phyloP scores from a whole-genome alignment of 2,797 vertebrate species.

The Anabacerthia variegaticeps region DNA sequence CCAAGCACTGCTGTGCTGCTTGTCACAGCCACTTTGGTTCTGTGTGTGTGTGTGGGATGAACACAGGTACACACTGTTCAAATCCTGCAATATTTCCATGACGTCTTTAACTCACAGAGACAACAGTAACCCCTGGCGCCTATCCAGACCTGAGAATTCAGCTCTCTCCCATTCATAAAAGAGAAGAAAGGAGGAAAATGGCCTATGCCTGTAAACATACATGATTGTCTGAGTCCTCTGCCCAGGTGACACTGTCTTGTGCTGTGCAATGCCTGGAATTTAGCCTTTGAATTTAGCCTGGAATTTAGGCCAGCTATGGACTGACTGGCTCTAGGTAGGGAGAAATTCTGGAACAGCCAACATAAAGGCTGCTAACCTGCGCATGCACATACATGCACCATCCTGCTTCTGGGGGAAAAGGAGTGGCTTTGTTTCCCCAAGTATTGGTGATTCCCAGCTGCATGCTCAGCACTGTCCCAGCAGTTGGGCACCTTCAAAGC shows the following conservation, averaged over 20 bases:
- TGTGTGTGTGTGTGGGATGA: fast-evolving
- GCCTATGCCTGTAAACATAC: neutral
- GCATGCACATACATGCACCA: neutral
- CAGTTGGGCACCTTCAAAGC: neutral
- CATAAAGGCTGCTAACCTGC: neutral
- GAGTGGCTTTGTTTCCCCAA: neutral
- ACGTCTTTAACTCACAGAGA: neutral
- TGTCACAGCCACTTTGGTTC: neutral
- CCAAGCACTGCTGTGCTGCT: neutral
- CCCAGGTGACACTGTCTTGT: neutral
- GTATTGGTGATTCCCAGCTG: neutral
- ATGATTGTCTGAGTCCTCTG: neutral
- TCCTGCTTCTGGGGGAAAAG: neutral
- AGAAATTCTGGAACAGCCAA: neutral
- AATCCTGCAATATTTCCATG: neutral
- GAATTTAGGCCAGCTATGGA: neutral
- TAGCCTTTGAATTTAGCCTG: neutral
- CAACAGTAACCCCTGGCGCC: neutral
- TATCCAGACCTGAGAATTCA: neutral
- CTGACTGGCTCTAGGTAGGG: neutral
- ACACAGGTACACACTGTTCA: neutral
- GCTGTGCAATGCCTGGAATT: neutral
- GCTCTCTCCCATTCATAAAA: neutral
- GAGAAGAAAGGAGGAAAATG: neutral
- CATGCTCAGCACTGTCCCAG: neutral